Base-by-base conservation (phyloP, 2,888 invertebrate genomes). In the Pyrocoelia pectoralis region DNA sequence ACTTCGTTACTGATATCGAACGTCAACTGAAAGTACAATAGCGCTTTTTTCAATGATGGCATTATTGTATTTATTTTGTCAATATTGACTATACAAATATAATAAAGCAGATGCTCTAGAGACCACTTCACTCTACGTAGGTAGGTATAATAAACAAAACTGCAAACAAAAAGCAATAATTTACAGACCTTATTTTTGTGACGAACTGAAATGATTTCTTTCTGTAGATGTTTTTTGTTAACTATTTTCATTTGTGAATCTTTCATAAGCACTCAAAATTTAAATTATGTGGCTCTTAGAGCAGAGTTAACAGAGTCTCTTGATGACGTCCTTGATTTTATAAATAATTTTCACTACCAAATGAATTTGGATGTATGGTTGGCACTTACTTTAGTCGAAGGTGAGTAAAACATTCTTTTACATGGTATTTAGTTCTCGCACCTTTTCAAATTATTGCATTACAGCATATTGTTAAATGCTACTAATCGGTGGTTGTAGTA, bases 1-100 rank as follows among this genome's bases (percentile, higher is more conserved):
- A 73, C 8, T 78, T 77, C 56, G 69, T 80, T 50, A 71, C 69
- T 24, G 80, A 80, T 55, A 76, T 80, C 33, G 77, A 79, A 56
- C 71, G 77, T 15, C 75, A 77, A 56, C 66, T 66, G n/a, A 65
- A 65, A 55, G 15, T 43, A 13, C 6, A 43, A 15, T 33, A 33
- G n/a, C 13, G 13, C 15, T 13, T 43, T 8, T 33, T n/a, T n/a
- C 4, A 18, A 48, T 48, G 9, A 2, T 43, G 15, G 13, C 9
- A 48, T 28, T 19, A n/a, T 12, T 13, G 10, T 24, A 50, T 28
- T 28, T n/a, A n/a, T n/a, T n/a, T n/a, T 28, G 13, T 28, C 18
- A 4, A 18, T 50, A 50, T 19, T 50, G n/a, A n/a, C n/a, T n/a
- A n/a, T n/a, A n/a, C n/a, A n/a, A n/a, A n/a, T n/a, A n/a, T 38